These are phyloP conservation scores for Chloebia gouldiae DNA, from an alignment of 2,113 vertebrate genomes.

Conservation along the genomic window DNA sequence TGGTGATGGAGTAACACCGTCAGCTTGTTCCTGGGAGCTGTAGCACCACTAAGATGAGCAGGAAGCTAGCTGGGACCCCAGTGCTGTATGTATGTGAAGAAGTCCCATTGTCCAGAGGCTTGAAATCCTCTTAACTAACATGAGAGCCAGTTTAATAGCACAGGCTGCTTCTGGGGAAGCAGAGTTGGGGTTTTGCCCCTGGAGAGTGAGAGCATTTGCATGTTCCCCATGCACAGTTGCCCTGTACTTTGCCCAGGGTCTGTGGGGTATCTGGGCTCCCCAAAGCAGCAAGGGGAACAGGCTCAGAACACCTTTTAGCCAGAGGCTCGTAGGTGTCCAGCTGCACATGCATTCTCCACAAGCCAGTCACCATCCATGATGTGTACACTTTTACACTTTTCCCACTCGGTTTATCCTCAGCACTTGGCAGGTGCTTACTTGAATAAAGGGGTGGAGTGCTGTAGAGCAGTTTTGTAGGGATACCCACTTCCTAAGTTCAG, in stretches of 20 bases:
- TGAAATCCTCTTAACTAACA: not conserved
- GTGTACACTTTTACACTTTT: not conserved
- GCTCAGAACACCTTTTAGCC: not conserved
- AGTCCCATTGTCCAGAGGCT: not conserved
- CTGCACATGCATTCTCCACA: not conserved
- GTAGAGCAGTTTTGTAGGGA: not conserved
- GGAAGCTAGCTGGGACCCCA: not conserved
- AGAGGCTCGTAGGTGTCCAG: not conserved
- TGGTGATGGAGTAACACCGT: not conserved
- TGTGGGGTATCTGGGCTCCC: not conserved
- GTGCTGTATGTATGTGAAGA: not conserved
- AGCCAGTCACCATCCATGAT: not conserved
- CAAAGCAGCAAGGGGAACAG: not conserved
- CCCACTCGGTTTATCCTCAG: not conserved
- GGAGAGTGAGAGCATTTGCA: not conserved
- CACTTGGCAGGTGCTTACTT: not conserved
- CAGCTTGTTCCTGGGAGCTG: rapidly evolving
- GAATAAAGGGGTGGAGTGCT: not conserved
- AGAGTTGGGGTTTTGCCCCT: not conserved
- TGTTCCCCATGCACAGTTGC: rapidly evolving
- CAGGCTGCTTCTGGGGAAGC: not conserved
- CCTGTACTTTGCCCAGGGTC: not conserved
- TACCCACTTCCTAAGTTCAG: not conserved
- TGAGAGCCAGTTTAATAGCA: not conserved
- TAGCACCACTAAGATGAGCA: not conserved